Percentiles rank a stretch among this genome's conserved stretches.
phyloP scores from a whole-genome alignment of 2,113 vertebrate genomes.

The Coptodon rendalli region DNA sequence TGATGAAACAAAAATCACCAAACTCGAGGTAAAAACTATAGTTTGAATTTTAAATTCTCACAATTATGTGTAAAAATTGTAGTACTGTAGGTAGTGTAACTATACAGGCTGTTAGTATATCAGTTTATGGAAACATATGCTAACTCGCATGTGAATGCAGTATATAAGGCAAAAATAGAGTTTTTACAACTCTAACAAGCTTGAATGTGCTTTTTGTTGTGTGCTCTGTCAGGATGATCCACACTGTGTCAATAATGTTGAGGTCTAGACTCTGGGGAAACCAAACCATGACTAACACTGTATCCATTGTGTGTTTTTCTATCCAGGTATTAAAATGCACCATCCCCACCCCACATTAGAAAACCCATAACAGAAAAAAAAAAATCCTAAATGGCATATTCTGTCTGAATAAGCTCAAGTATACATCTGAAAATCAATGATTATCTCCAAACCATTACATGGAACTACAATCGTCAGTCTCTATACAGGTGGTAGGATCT shows the following conservation, averaged over 20 bases:
- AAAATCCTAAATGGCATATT: background rate
- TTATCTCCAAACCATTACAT: background rate
- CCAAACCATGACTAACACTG: background rate
- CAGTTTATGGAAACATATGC: background rate
- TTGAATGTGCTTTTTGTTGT: background rate
- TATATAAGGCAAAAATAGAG: background rate
- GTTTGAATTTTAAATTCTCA: background rate
- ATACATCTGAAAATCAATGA: background rate
- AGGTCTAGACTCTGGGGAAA: background rate
- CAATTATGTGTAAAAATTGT: background rate
- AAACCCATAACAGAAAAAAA: background rate
- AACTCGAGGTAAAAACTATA: background rate
- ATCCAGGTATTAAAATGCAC: background rate
- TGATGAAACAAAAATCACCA: background rate
- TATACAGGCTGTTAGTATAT: background rate
- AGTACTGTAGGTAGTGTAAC: background rate
- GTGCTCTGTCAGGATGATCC: background rate
- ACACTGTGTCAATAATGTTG: background rate
- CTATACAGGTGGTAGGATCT: background rate
- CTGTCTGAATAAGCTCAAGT: background rate
- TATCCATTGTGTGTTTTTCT: background rate
- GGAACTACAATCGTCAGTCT: background rate
- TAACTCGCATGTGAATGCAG: background rate
- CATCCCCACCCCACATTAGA: background rate
- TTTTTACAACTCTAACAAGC: background rate